Conservation (phyloP, 2,888 invertebrate genomes). For the Acanthosepion lycidas region DNA sequence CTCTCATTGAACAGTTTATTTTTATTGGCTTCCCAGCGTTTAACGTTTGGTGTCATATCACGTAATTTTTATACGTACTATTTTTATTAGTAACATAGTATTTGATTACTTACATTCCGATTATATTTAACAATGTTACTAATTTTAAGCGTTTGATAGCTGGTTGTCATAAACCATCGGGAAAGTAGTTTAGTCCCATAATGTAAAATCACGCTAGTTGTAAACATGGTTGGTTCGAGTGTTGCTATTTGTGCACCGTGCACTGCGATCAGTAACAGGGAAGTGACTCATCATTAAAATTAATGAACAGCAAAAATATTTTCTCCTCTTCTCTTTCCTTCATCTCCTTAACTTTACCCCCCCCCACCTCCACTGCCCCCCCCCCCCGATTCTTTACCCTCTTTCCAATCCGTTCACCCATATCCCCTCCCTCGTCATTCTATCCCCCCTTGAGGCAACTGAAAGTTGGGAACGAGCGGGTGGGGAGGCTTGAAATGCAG, state of each 20-base stretch:
- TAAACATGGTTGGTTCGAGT: neutral
- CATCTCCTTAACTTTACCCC: neutral
- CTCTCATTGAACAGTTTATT: too few species aligned
- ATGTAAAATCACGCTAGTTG: neutral
- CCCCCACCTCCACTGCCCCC: neutral
- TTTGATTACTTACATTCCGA: too few species aligned
- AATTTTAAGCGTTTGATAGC: too few species aligned
- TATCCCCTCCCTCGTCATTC: neutral
- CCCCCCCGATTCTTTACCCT: neutral
- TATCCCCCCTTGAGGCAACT: slow-evolving; percentile 5
- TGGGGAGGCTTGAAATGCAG: neutral
- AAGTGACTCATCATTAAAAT: slow-evolving; percentile 21
- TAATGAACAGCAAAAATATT: slow-evolving; percentile 33
- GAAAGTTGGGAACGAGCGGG: neutral
- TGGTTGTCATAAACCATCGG: too few species aligned
- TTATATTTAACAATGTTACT: too few species aligned
- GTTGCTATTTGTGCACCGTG: neutral
- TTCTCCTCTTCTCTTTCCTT: neutral
- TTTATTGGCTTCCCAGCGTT: too few species aligned
- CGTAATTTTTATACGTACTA: too few species aligned
- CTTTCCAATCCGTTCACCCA: neutral
- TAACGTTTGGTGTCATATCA: too few species aligned
- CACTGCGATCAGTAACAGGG: neutral
- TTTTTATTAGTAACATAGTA: too few species aligned
- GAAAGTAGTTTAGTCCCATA: neutral